These are phyloP conservation scores for Morpho helenor DNA, from an alignment of 2,888 invertebrate species.

Conservation along the genomic window DNA sequence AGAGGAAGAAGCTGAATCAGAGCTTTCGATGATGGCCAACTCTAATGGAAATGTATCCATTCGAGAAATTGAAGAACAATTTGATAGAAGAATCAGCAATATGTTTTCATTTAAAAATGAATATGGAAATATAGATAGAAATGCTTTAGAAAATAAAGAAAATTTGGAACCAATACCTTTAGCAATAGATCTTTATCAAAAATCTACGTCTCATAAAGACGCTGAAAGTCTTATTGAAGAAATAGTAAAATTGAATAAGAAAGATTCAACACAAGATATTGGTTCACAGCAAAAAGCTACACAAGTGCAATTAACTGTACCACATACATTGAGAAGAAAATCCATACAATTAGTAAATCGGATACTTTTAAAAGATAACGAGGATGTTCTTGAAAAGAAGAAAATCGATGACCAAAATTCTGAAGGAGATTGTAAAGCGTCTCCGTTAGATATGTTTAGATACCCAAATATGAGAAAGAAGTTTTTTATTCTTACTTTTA, in stretches of 20 bases:
- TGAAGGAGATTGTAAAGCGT: slow-evolving; percentile 73
- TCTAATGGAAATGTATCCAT: slow-evolving; percentile 48
- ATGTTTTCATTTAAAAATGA: slow-evolving; percentile 63
- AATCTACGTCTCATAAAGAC: slow-evolving; percentile 36
- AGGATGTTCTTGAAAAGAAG: slow-evolving; percentile 52
- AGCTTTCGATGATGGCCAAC: slow-evolving; percentile 43
- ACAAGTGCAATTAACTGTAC: slow-evolving; percentile 53
- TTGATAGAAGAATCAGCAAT: slow-evolving; percentile 58
- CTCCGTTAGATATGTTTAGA: slow-evolving; percentile 80
- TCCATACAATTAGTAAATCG: slow-evolving; percentile 56
- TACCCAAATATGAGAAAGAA: slow-evolving; percentile 84
- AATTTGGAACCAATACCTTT: slow-evolving; percentile 50
- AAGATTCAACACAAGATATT: slow-evolving; percentile 36
- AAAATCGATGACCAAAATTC: slow-evolving; percentile 67
- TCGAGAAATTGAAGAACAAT: slow-evolving; percentile 40
- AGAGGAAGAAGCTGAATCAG: slow-evolving; percentile 48
- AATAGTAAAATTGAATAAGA: slow-evolving; percentile 30
- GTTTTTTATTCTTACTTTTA: slow-evolving; percentile 81
- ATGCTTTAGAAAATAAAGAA: slow-evolving; percentile 37
- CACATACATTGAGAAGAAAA: slow-evolving; percentile 55
- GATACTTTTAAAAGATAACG: slow-evolving; percentile 53
- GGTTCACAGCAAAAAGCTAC: slow-evolving; percentile 47
- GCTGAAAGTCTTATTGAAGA: slow-evolving; percentile 24
- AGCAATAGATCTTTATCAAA: slow-evolving; percentile 51
- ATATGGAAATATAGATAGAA: slow-evolving; percentile 44